phyloP scores from a whole-genome alignment of 2,888 invertebrate species.

The Dynastes tityus region DNA sequence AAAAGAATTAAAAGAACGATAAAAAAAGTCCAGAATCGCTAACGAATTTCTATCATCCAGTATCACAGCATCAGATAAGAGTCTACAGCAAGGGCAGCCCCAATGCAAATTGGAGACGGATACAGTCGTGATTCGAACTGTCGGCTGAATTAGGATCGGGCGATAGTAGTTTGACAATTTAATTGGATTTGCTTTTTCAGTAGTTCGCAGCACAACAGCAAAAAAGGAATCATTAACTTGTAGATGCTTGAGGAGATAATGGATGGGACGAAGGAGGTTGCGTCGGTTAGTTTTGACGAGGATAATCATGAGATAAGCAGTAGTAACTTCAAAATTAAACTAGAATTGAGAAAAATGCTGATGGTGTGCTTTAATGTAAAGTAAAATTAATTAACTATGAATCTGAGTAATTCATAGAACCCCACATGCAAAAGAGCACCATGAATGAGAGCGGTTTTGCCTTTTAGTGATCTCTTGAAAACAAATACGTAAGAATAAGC shows the following conservation, averaged over 20 bases:
- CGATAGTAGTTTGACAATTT: conserved; percentile 15
- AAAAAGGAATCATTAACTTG: background rate
- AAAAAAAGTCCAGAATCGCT: background rate
- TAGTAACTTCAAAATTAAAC: no score
- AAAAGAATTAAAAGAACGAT: background rate
- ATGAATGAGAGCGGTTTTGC: no score
- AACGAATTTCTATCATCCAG: conserved; percentile 26
- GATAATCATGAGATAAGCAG: no score
- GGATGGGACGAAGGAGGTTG: background rate
- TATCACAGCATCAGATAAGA: conserved; percentile 6
- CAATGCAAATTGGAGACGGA: conserved; percentile 27
- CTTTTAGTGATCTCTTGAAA: no score
- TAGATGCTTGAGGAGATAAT: conserved; percentile 11
- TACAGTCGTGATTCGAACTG: background rate
- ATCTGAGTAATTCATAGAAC: no score
- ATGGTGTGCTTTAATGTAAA: no score
- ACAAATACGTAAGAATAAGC: no score
- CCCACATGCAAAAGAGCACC: no score
- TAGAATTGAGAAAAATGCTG: no score
- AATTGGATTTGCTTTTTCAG: conserved; percentile 1
- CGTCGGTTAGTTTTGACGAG: background rate
- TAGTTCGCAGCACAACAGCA: background rate
- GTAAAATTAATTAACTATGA: no score
- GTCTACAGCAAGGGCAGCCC: background rate
- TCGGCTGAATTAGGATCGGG: background rate